Evolutionary conservation across 2,797 vertebrate genomes (phyloP), one percentile per base, ranked within the genome.

Genomic region (Tragelaphus oryx): DNA sequence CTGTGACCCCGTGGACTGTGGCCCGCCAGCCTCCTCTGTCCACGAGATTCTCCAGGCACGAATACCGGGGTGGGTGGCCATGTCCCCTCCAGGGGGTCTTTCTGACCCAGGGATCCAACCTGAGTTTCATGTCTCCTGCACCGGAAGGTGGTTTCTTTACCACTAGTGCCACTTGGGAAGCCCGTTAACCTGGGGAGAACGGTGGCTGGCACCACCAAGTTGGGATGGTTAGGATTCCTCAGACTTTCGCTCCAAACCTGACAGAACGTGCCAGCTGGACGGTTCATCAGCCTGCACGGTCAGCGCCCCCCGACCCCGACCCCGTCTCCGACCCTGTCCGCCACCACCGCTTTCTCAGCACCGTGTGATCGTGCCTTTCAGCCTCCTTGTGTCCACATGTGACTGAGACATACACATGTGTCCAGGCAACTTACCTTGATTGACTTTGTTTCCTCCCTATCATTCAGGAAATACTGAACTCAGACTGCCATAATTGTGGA

Each of bases 121-220:
- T 71, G 68, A 71, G 20, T 13, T 20, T 71, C 37, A 0, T 13
- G 37, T 41, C 20, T 71, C 37, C 62, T 37, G 62, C 9, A 22
- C 33, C 20, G 20, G 37, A 0, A 3, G 20, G 68, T 2, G 20
- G 20, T 20, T 22, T 37, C 68, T 71, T 41, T 24, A 41, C 11
- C 65, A 37, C 18, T 37, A 37, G 65, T 2, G 0, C 37, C 68
- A 41, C 20, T 13, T 37, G 37, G 20, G 11, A 24, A 71, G 37
- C 20, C 11, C 0, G 0, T 24, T 41, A 41, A 71, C 11, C 37
- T 41, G 20, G 11, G 37, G 68, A 41, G 22, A 71, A 71, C 0
- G 0, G 18, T 16, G n/a, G 8, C 2, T 4, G 8, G 30, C 0
- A 16, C 1, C 37, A 1, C 5, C 11, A 59, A 20, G 24, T 5